These are phyloP conservation scores for Dryas iulia DNA, from an alignment of 1,140 invertebrate genomes.

Conservation along the genomic window DNA sequence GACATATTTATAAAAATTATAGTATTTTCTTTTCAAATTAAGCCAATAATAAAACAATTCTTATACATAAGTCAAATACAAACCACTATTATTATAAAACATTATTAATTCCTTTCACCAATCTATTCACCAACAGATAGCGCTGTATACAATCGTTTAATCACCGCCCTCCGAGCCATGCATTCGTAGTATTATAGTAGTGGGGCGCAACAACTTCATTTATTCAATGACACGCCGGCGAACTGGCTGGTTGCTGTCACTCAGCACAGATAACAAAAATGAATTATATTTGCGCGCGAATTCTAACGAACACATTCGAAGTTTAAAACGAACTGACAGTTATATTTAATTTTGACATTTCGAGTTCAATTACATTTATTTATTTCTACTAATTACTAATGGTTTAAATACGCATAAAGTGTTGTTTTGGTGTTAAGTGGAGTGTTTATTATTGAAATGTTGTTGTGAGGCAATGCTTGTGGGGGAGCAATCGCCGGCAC, in stretches of 20 bases:
- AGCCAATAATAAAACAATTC: too few species aligned
- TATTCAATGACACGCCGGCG: constrained; percentile 65
- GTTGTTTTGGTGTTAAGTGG: constrained; percentile 47
- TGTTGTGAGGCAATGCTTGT: constrained; percentile 73
- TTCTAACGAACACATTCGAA: constrained; percentile 70
- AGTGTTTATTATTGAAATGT: constrained; percentile 64
- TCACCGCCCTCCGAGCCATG: background rate
- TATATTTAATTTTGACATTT: constrained; percentile 27
- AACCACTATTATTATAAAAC: background rate
- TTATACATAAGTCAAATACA: too few species aligned
- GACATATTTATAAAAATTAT: too few species aligned
- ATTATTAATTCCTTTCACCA: constrained; percentile 34
- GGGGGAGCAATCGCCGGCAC: constrained; percentile 73
- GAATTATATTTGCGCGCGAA: constrained; percentile 55
- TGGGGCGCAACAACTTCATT: constrained; percentile 57
- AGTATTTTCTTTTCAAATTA: too few species aligned
- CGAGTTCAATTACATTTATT: background rate
- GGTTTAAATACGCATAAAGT: constrained; percentile 52
- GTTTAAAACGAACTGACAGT: constrained; percentile 66
- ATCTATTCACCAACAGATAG: constrained; percentile 39
- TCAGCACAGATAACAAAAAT: constrained; percentile 42
- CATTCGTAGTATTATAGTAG: constrained; percentile 49
- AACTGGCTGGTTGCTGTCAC: constrained; percentile 40
- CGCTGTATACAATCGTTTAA: constrained; percentile 12
- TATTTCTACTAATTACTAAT: background rate